Evolutionary conservation across 2,888 invertebrate genomes (phyloP).

Genomic region (Hypomecis atomaria): DNA sequence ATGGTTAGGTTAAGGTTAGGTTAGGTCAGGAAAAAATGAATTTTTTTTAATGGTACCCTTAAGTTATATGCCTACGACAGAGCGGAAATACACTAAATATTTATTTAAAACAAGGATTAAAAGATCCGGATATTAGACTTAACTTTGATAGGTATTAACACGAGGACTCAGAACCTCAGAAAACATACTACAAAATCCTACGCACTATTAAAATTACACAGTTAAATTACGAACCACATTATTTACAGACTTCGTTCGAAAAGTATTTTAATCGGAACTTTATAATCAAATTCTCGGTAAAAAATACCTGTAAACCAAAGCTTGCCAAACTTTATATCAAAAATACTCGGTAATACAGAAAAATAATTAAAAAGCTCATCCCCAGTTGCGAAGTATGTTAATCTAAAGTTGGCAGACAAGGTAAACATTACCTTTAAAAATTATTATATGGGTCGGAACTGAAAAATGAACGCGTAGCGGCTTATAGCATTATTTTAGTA

Average conservation of each 20-base stretch:
- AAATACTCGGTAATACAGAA: constrained; percentile 26
- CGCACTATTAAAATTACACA: no score
- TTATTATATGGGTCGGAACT: constrained; percentile 3
- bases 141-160: no score
- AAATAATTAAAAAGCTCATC: constrained; percentile 35
- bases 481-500: neutral
- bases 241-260: neutral
- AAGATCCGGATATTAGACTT: no score
- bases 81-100: no score
- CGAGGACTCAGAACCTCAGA: no score
- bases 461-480: constrained; percentile 1
- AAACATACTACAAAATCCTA: no score
- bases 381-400: constrained; percentile 23
- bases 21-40: no score
- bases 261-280: constrained; percentile 23
- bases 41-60: no score
- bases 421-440: constrained; percentile 19
- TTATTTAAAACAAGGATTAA: no score
- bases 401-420: constrained; percentile 20
- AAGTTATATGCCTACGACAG: no score
- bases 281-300: constrained; percentile 7
- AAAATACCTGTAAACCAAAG: constrained; percentile 23
- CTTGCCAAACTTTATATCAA: constrained; percentile 14
- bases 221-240: no score
- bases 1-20: no score